These are phyloP conservation scores for Phenacoccus solenopsis DNA, from an alignment of 1,140 invertebrate species.

Conservation along the genomic window DNA sequence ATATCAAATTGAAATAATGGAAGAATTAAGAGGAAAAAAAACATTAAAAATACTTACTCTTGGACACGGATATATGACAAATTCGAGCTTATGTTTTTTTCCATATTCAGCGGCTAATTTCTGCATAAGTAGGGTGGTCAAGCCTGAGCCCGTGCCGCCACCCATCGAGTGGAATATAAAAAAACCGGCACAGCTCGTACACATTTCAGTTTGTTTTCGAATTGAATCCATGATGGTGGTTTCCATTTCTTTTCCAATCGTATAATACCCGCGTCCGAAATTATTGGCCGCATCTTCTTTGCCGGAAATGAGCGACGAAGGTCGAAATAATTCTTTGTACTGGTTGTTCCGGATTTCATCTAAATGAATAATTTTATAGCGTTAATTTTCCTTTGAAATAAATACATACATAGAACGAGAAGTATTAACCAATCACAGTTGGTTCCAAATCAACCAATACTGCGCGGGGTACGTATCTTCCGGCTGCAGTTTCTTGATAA, in stretches of 20 bases:
- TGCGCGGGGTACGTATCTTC: slow-evolving; percentile 59
- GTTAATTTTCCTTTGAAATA: neutral
- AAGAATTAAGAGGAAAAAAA: neutral
- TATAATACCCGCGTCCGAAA: slow-evolving; percentile 17
- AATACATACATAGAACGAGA: slow-evolving; percentile 20
- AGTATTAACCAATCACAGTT: slow-evolving; percentile 22
- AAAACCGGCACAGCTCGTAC: slow-evolving; percentile 50
- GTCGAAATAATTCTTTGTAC: slow-evolving; percentile 63
- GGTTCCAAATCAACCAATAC: slow-evolving; percentile 53
- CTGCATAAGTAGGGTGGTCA: slow-evolving; percentile 66
- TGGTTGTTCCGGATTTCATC: slow-evolving; percentile 56
- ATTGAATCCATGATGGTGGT: slow-evolving; percentile 34
- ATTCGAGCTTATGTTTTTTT: slow-evolving; percentile 43
- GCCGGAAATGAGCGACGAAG: slow-evolving; percentile 62
- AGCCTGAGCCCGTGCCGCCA: slow-evolving; percentile 73
- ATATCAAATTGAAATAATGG: too few relatives aligned
- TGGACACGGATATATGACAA: slow-evolving; percentile 20
- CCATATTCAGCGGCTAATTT: slow-evolving; percentile 57
- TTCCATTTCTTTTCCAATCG: slow-evolving; percentile 42
- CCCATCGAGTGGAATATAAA: slow-evolving; percentile 70
- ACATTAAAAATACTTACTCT: slow-evolving; percentile 8
- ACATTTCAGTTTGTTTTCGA: slow-evolving; percentile 33
- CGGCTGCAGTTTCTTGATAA: slow-evolving; percentile 51
- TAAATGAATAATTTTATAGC: neutral
- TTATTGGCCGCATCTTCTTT: slow-evolving; percentile 78